phyloP scores from a whole-genome alignment of 1,140 invertebrate genomes.

The Leptopilina clavipes region DNA sequence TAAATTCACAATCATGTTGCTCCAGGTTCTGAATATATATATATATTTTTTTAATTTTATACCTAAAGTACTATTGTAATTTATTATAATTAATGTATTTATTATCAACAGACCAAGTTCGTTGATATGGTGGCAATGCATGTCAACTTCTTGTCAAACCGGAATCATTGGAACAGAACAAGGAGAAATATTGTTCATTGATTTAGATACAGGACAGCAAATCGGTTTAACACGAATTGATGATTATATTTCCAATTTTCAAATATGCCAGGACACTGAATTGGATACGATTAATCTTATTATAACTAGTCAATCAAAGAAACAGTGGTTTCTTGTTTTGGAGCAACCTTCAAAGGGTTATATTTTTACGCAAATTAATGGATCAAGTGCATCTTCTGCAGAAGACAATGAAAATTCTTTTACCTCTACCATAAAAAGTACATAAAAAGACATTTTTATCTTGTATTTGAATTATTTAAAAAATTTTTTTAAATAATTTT shows the following conservation, averaged over 20 bases:
- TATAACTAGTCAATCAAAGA: slow-evolving; percentile 79
- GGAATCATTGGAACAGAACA: slow-evolving; percentile 83
- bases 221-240: slow-evolving; percentile 80
- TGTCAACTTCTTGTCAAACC: slow-evolving; percentile 77
- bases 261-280: slow-evolving; percentile 82
- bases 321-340: slow-evolving; percentile 80
- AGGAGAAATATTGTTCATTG: slow-evolving; percentile 83
- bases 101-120: slow-evolving; percentile 70
- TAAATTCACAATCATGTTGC: slow-evolving; percentile 75
- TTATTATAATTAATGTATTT: background rate
- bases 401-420: slow-evolving; percentile 68
- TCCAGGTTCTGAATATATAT: slow-evolving; percentile 70
- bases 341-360: slow-evolving; percentile 78
- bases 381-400: background rate
- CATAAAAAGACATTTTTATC: background rate
- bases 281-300: slow-evolving; percentile 81
- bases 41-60: background rate
- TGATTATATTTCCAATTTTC: slow-evolving; percentile 77
- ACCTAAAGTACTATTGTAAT: background rate
- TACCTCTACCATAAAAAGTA: slow-evolving; percentile 64
- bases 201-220: slow-evolving; percentile 80
- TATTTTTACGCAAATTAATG: slow-evolving; percentile 76
- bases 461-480: background rate
- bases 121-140: slow-evolving; percentile 84
- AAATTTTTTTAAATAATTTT: background rate